A percentile compares a stretch with the other conserved stretches of the same genome.
Conservation (phyloP, 2,888 invertebrate species). For the Allophyes oxyacanthae region DNA sequence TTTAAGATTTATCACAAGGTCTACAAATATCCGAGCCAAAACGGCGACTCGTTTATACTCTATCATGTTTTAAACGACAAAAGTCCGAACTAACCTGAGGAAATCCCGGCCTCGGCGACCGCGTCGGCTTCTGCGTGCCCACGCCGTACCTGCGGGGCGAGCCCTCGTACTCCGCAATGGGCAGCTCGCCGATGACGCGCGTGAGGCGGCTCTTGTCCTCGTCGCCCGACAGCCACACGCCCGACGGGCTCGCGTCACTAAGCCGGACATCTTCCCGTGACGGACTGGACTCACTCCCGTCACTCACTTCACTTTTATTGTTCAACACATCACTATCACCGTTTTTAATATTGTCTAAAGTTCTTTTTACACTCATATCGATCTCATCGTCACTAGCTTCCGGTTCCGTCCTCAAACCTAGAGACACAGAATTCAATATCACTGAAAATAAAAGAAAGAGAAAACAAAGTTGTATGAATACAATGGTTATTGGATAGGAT, state of each 20-base stretch:
- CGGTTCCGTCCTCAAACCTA: conserved; percentile 88
- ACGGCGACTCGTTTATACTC: too few species aligned
- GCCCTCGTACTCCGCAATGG: conserved; percentile 98
- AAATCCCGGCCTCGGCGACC: conserved; percentile 96
- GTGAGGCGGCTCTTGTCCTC: conserved; percentile 86
- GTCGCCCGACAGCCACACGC: conserved; percentile 77
- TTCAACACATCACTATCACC: conserved; percentile 86
- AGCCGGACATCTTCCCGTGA: conserved; percentile 76
- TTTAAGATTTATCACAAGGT: too few species aligned
- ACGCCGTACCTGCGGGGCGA: conserved; percentile 96
- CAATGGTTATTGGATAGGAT: conserved; percentile 61
- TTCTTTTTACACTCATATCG: conserved; percentile 85
- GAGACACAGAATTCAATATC: conserved; percentile 88
- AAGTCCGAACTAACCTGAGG: conserved; percentile 90
- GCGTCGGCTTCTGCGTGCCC: conserved; percentile 92
- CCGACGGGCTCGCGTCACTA: conserved; percentile 78
- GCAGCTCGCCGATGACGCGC: conserved; percentile 94
- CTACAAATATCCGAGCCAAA: too few species aligned
- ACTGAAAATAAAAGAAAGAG: conserved; percentile 86
- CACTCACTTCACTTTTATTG: conserved; percentile 83
- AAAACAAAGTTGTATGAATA: conserved; percentile 72
- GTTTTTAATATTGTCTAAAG: conserved; percentile 87
- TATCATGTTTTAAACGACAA: too few species aligned
- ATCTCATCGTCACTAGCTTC: conserved; percentile 87
- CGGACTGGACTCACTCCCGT: conserved; percentile 77